These are phyloP conservation scores for Coptodon bakossiorum DNA, from an alignment of 2,113 vertebrate genomes.

Conservation along the genomic window DNA sequence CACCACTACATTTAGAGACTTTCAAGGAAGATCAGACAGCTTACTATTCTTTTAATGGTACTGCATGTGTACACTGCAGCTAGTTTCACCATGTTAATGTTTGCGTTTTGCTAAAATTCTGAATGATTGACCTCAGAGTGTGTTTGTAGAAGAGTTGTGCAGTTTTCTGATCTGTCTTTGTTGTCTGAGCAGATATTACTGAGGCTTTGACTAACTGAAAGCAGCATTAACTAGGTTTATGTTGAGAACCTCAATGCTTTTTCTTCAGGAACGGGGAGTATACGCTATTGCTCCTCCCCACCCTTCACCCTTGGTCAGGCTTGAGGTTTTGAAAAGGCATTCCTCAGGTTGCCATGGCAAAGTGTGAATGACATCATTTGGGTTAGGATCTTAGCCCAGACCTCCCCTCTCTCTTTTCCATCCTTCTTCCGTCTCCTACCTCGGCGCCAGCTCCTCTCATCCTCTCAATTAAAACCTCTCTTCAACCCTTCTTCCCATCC, in stretches of 20 bases:
- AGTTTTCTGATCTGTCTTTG: neutral
- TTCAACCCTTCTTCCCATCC: neutral
- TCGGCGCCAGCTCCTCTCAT: constrained; percentile 29
- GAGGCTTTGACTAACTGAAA: constrained; percentile 12
- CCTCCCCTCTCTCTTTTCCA: constrained; percentile 27
- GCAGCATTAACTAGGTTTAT: neutral
- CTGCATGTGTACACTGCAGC: neutral
- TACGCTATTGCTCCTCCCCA: neutral
- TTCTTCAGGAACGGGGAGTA: neutral
- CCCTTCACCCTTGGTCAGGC: neutral
- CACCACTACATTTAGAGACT: neutral
- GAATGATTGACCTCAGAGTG: neutral
- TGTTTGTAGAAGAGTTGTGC: neutral
- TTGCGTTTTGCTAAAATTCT: neutral
- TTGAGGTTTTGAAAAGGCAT: constrained; percentile 54
- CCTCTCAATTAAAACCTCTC: constrained; percentile 50
- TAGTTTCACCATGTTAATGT: neutral
- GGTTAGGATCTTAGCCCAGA: constrained; percentile 41
- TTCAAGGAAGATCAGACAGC: neutral
- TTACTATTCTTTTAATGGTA: neutral
- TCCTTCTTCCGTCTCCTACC: constrained; percentile 1
- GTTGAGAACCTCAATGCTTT: constrained; percentile 19
- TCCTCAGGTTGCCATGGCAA: constrained; percentile 68
- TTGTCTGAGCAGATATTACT: neutral
- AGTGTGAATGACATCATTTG: constrained; percentile 59